Evolutionary conservation across 92 coral and sea anemone genomes (phyloP), one percentile per base, ranked within the genome.

Genomic region (Meandrina meandrites): DNA sequence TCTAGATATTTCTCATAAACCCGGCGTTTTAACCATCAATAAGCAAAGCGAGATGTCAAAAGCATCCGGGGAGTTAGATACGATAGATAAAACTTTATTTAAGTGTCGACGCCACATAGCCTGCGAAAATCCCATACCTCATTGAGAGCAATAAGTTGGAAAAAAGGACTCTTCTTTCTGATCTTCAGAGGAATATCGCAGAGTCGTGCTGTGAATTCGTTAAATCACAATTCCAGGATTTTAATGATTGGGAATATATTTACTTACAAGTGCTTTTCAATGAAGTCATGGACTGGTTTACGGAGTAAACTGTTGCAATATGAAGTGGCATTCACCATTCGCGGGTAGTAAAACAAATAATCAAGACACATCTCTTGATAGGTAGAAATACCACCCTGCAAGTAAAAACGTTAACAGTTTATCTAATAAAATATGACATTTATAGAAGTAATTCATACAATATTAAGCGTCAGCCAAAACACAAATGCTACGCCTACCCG

Each of bases 371-470:
- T 81, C 37, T 81, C 84, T 40, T 81, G 27, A n/a, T 56, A 40
- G 15, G 84, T 81, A n/a, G 84, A 36, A 37, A 64, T 4, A 40
- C 84, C 84, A 62, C 84, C 84, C 84, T 79, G n/a, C 15, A 79
- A 27, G 40, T 45, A 56, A 35, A 56, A 56, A 47, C 12, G 2
- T 57, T 19, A 1, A 18, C n/a, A 57, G 64, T 57, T 22, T 0
- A 17, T 15, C 24, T 57, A 22, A 57, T 57, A 17, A 19, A 17
- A 8, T 57, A 5, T n/a, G 7, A 19, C 0, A 30, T 30, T 24
- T 24, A 9, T 11, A 21, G n/a, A 18, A 21, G 66, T 21, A 21
- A 57, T 57, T 5, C 66, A 17, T 50, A 8, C 54, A 50, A 50
- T 15, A 8, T 50, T 50, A 15, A 50, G 54, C 54, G 54, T 8